These are phyloP conservation scores for Cynopterus sphinx DNA, from an alignment of 2,797 vertebrate species.

Conservation along the genomic window DNA sequence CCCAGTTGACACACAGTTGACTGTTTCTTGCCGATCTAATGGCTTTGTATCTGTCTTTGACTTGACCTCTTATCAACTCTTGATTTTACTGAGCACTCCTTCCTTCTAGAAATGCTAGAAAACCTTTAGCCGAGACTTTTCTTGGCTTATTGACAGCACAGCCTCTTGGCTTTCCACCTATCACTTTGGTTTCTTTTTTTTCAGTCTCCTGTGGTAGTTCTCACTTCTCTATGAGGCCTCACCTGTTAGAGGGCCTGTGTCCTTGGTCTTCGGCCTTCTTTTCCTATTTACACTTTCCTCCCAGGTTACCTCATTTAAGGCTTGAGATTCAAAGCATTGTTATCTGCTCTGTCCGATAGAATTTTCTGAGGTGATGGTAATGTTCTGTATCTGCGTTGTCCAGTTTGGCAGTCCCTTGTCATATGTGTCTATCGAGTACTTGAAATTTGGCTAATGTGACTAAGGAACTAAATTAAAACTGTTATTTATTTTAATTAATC, in stretches of 20 bases:
- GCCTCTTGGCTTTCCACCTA: neutral
- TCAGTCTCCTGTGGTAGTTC: neutral
- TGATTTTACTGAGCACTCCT: neutral
- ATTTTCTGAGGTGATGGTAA: neutral
- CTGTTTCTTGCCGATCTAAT: neutral
- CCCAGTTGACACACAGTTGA: neutral
- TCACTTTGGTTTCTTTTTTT: neutral
- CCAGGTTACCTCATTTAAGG: neutral
- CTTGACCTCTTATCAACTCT: neutral
- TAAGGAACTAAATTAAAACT: neutral
- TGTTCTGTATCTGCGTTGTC: neutral
- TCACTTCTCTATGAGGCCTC: neutral
- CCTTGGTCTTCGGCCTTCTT: neutral
- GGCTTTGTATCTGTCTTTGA: neutral
- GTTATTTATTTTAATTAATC: neutral
- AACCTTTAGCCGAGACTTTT: neutral
- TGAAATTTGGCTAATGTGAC: neutral
- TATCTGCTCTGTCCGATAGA: neutral
- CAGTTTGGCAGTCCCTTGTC: neutral
- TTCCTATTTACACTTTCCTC: neutral
- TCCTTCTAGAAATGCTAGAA: neutral
- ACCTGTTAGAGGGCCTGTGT: neutral
- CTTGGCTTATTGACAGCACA: neutral
- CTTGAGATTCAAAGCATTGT: neutral
- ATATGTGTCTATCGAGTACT: neutral